Evolutionary conservation across 1,140 invertebrate species (phyloP).

Genomic region (Saccostrea echinata): DNA sequence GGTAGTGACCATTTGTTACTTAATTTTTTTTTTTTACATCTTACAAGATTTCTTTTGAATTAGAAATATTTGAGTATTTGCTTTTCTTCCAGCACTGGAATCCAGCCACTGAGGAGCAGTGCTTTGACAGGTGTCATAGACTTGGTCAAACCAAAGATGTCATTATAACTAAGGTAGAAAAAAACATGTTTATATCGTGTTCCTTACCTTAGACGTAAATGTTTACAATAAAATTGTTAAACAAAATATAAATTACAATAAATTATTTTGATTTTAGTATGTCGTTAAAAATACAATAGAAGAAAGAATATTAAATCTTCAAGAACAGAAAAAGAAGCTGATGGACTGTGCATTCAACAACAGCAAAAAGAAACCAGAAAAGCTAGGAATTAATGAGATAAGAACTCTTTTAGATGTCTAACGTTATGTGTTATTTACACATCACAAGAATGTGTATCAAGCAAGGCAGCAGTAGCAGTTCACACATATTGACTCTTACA

Average conservation of each 20-base stretch:
- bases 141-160: conserved; percentile 72
- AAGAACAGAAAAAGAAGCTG: conserved; percentile 67
- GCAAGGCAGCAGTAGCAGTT: too few relatives aligned
- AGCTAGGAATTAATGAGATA: not conserved
- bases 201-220: not conserved
- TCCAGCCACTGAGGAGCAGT: conserved; percentile 69
- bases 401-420: not conserved
- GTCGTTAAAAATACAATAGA: conserved; percentile 69
- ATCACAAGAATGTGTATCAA: too few relatives aligned
- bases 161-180: conserved; percentile 68
- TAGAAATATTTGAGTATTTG: too few relatives aligned
- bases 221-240: not conserved
- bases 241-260: not conserved
- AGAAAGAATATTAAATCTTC: conserved; percentile 68
- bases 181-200: too few relatives aligned
- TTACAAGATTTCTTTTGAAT: too few relatives aligned
- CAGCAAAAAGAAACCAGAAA: conserved; percentile 49
- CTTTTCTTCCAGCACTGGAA: conserved; percentile 63
- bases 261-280: conserved; percentile 63
- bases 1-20: too few relatives aligned
- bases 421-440: not conserved
- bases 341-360: conserved; percentile 65
- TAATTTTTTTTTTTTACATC: too few relatives aligned
- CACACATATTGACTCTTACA: too few relatives aligned
- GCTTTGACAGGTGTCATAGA: conserved; percentile 71